Percentiles rank a stretch among this genome's conserved stretches.
Evolutionary conservation across 2,113 vertebrate species (phyloP).

Genomic region (Lampris megalopsis): DNA sequence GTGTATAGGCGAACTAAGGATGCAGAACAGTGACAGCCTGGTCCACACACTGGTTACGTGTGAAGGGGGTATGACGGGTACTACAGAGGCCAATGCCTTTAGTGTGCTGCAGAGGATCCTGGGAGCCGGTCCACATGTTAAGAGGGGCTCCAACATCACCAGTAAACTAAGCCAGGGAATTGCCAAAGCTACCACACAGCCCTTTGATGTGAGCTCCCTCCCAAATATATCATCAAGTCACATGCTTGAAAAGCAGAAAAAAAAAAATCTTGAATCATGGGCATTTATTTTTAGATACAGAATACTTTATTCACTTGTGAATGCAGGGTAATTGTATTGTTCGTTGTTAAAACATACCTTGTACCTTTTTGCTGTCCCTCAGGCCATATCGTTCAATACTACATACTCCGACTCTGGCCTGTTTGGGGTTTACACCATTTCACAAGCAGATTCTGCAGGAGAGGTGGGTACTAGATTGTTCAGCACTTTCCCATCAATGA

Average conservation of each 20-base stretch:
- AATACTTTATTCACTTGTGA: neutral
- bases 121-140: constrained; percentile 89
- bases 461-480: constrained; percentile 81
- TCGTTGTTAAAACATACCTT: neutral
- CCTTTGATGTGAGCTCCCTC: constrained; percentile 89
- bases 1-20: constrained; percentile 81
- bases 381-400: constrained; percentile 91
- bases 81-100: constrained; percentile 86
- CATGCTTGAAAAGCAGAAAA: neutral
- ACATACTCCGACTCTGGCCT: constrained; percentile 93
- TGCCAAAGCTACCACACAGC: constrained; percentile 85
- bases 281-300: neutral
- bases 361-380: constrained; percentile 41
- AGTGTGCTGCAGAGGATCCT: constrained; percentile 89
- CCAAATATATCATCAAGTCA: neutral
- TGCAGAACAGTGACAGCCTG: constrained; percentile 85
- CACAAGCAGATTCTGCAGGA: constrained; percentile 83
- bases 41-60: constrained; percentile 89
- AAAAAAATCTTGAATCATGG: neutral
- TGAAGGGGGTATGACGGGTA: constrained; percentile 85
- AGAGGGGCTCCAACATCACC: constrained; percentile 86
- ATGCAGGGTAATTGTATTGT: neutral
- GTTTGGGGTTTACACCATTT: constrained; percentile 91
- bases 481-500: neutral
- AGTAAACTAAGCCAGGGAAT: constrained; percentile 87